Conservation (phyloP, 2,113 vertebrate species). For the Cnemophilus loriae region DNA sequence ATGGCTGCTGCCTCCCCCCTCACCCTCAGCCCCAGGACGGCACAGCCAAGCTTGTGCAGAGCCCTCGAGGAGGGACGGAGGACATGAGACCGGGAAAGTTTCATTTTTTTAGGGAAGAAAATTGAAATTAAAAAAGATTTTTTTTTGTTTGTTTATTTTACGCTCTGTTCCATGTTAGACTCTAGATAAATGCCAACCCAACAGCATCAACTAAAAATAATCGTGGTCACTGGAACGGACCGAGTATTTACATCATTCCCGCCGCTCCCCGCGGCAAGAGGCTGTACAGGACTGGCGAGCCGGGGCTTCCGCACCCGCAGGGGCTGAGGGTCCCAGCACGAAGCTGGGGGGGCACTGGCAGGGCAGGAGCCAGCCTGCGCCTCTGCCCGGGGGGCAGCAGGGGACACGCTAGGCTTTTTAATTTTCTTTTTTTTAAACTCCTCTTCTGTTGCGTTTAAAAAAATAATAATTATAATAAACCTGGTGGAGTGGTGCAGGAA, state of each 20-base stretch:
- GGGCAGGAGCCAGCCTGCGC: constrained; percentile 35
- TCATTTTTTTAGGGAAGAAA: neutral
- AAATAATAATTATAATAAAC: constrained; percentile 56
- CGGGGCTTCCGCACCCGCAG: neutral
- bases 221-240: constrained; percentile 88
- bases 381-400: neutral
- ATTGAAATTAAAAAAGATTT: neutral
- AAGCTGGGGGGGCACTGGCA: neutral
- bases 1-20: neutral
- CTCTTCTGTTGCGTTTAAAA: constrained; percentile 12
- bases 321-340: neutral
- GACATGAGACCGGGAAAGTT: neutral
- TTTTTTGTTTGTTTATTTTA: neutral
- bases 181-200: constrained; percentile 74
- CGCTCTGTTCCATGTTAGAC: constrained; percentile 36
- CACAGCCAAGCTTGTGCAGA: neutral
- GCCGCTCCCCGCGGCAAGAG: constrained; percentile 70
- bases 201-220: constrained; percentile 81
- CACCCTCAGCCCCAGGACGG: neutral
- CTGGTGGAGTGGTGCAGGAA: constrained; percentile 34
- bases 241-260: constrained; percentile 87
- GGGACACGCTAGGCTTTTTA: neutral
- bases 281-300: neutral
- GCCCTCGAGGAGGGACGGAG: neutral
- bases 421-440: neutral